These are phyloP conservation scores for Eulithis prunata DNA, from an alignment of 2,888 invertebrate genomes.

Conservation along the genomic window DNA sequence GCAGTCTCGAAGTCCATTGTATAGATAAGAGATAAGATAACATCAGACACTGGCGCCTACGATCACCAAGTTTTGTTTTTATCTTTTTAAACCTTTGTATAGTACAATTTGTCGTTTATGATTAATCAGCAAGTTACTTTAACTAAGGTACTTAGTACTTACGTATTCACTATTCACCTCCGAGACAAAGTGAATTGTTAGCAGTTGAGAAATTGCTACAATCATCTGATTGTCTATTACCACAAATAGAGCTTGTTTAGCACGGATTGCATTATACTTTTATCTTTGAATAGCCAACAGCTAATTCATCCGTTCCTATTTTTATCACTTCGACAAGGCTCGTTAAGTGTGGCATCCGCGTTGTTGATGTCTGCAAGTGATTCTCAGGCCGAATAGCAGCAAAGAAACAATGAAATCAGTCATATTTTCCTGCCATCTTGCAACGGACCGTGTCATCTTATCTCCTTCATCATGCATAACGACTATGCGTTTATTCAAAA, in stretches of 20 bases:
- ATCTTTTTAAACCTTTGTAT: constrained; percentile 28
- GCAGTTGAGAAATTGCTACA: constrained; percentile 43
- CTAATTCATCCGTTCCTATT: constrained; percentile 79
- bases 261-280: constrained; percentile 59
- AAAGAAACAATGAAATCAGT: constrained; percentile 83
- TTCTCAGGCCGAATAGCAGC: constrained; percentile 76
- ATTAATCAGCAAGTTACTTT: constrained; percentile 12
- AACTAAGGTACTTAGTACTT: neutral
- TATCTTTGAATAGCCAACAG: constrained; percentile 77
- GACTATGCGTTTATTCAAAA: constrained; percentile 74
- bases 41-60: constrained; percentile 46
- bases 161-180: constrained; percentile 4
- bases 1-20: constrained; percentile 43
- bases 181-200: constrained; percentile 18
- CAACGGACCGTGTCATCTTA: constrained; percentile 79
- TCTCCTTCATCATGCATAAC: constrained; percentile 77
- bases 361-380: constrained; percentile 82
- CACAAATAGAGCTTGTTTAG: constrained; percentile 53
- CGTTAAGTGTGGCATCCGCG: constrained; percentile 81
- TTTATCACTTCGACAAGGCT: constrained; percentile 82
- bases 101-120: constrained; percentile 17
- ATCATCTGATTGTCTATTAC: constrained; percentile 65
- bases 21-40: constrained; percentile 48
- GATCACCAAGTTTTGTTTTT: constrained; percentile 40
- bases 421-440: constrained; percentile 80